Evolutionary conservation across 2,797 vertebrate species (phyloP), one percentile per base, ranked within the genome.

Genomic region (Caiman crocodilus): DNA sequence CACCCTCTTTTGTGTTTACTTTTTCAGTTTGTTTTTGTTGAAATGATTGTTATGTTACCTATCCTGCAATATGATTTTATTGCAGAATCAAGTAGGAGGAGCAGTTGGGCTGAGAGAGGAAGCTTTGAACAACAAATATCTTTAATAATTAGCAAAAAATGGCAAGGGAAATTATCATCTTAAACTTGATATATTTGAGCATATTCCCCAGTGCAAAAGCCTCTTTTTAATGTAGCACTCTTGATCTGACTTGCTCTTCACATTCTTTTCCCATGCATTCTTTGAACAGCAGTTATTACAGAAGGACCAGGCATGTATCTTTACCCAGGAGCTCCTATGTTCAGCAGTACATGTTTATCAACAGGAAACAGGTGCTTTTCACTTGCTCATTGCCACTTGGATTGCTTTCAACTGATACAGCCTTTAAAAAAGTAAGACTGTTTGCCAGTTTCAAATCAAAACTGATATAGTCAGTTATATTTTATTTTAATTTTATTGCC

Each of bases 321-420:
- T 94, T 75, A 87, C 75, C 30, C 28, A 76, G 57, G 65, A 89
- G 65, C n/a, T 79, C 65, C 15, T 73, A 16, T 84, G 77, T 94
- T 96, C 61, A 76, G 23, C 84, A 92, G 61, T 87, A 84, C 86
- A 82, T 88, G 73, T 82, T 73, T 89, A 90, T 85, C 88, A 92
- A 88, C 57, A 87, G 91, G 92, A 65, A 88, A 42, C 91, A 96
- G 91, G 92, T 98, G 95, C 56, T 95, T 67, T 88, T 75, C 87
- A 88, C 94, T 96, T 95, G 84, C 83, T 97, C 93, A 88, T 93
- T 94, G 95, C 32, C 79, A 92, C 88, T 93, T 96, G 89, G 91
- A 92, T n/a, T 76, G 77, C 85, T 95, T 94, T 92, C 95, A 95
- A 21, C 63, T 90, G 90, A 95, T 95, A 95, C 95, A 83, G 79